Base-by-base conservation (phyloP, 2,888 invertebrate species). In the Theretra japonica region DNA sequence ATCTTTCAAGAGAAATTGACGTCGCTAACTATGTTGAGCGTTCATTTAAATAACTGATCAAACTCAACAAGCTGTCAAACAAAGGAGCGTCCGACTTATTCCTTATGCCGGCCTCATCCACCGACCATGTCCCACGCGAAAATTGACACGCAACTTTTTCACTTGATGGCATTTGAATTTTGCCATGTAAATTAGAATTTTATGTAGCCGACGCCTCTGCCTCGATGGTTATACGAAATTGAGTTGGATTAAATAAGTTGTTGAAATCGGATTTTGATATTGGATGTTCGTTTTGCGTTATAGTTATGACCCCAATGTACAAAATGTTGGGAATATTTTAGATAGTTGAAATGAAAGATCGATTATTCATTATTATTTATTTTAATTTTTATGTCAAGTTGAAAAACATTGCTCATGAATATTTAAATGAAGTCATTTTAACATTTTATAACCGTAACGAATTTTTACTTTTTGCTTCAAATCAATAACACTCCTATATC, bases 11-110 rank as follows among this genome's bases (percentile, higher is more conserved):
- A 85, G 89, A 85, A 88, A 89, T 90, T 91, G 90, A 90, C 90
- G 88, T 84, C 85, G 82, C 82, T 90, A 88, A 90, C 88, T 84
- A 85, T 82, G 86, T 89, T 88, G 86, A 28, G 78, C 80, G 81
- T 84, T 90, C 86, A 92, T 93, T 92, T 91, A 89, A 92, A 92
- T 92, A 90, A 86, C 87, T 88, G 89, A 90, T 92, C 88, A 88
- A 89, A 89, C 84, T 87, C 81, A 83, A 77, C 75, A 84, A 83
- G 84, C 83, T 87, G 89, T 90, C 91, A 88, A 86, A 86, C 86
- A 88, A 88, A 89, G 89, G 89, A 79, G 83, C 80, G 73, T 76
- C 79, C 77, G 82, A 81, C 85, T 88, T 86, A 87, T 87, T 89
- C 85, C 82, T 83, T 88, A 89, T 89, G 88, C 88, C 76, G 76